Evolutionary conservation across 2,888 invertebrate genomes (phyloP), one percentile per base, ranked within the genome.

Genomic region (Chrysotoxum bicinctum): DNA sequence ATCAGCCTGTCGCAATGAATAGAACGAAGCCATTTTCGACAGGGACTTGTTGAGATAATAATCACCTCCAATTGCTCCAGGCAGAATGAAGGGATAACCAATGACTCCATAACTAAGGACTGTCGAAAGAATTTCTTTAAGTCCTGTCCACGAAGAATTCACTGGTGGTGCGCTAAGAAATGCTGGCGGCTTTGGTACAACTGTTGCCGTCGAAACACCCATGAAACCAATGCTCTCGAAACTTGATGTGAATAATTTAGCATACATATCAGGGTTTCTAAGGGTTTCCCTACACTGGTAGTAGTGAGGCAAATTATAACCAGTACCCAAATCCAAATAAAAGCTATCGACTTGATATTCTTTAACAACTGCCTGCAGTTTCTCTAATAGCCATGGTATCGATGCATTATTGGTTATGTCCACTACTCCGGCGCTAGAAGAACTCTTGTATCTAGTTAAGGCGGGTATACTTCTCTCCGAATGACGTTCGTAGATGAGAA

Each of bases 1-100:
- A 70, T 93, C 94, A 88, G 92, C 94, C 70, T 93, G 93, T 78
- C 91, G 93, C 62, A 93, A 93, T 85, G 93, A 90, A 89, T 93
- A 94, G 79, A 94, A 94, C 19, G 94, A 90, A 8, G 90, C 83
- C 90, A 92, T 91, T 88, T 91, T 92, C 1, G 93, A 93, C 12
- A 89, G 79, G 4, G 89, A 87, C 2, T 88, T 88, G 3, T 95
- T 94, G 85, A 95, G 93, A 62, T 95, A 94, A 50, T 95, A 96
- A 88, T 98, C 97, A 0, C 98, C 99, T 0, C 99, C 99, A 0
- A 99, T 97, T 5, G 98, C 96, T 0, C 98, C 98, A 0, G 98
- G 97, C 93, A 98, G 95, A 52, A 98, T 94, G 89, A 98, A 98
- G 0, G 98, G 98, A 91, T 96, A 98, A 0, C 99, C 99, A 64